Conservation (phyloP, 1,140 invertebrate genomes). For the Oreohelix idahoensis region DNA sequence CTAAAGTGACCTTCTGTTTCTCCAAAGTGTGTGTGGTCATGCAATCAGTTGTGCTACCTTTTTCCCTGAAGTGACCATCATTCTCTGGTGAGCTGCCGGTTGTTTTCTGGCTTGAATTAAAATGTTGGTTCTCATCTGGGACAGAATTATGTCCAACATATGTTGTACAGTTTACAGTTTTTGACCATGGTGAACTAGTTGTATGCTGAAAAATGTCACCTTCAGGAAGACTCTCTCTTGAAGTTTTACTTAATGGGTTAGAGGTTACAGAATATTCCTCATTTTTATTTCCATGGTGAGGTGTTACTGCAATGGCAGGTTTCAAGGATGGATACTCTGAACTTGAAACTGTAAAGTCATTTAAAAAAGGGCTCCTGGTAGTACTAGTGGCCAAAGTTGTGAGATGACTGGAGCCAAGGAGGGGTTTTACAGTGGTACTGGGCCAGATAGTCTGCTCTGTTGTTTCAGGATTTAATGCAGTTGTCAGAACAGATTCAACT, state of each 20-base stretch:
- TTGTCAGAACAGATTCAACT: neutral
- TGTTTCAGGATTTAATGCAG: neutral
- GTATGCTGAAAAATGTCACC: neutral
- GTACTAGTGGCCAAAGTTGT: neutral
- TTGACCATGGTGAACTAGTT: neutral
- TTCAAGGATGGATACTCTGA: neutral
- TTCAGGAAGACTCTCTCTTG: neutral
- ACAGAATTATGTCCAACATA: neutral
- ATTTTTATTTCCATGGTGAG: neutral
- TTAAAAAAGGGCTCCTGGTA: neutral
- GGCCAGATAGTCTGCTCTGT: neutral
- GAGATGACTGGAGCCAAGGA: neutral
- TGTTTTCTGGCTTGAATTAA: neutral
- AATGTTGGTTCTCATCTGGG: neutral
- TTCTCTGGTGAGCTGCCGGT: neutral
- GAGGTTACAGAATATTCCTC: neutral
- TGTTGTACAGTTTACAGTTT: neutral
- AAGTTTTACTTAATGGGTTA: neutral
- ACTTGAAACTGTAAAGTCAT: neutral
- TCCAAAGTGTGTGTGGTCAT: slow-evolving; percentile 25
- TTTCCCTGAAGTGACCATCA: neutral
- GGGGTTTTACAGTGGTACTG: neutral
- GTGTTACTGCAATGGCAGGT: neutral
- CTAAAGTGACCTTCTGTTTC: slow-evolving; percentile 1
- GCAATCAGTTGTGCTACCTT: neutral